Conservation (phyloP, 2,113 vertebrate genomes). For the Sminthopsis crassicaudata region DNA sequence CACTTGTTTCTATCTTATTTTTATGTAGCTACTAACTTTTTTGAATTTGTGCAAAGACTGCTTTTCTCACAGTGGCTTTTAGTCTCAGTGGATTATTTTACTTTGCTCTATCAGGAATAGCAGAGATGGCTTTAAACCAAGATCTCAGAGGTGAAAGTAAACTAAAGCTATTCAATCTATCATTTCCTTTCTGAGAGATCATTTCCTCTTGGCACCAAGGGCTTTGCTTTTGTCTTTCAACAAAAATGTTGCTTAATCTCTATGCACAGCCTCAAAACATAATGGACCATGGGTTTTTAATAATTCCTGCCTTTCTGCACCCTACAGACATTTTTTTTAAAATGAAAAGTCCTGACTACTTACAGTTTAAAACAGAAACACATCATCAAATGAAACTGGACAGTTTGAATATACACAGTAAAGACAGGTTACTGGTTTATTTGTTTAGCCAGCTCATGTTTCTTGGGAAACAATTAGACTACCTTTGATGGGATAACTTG, state of each 20-base stretch:
- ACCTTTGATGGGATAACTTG: slow-evolving; percentile 41
- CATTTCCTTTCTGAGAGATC: slow-evolving; percentile 72
- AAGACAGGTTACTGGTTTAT: neutral
- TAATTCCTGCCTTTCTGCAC: slow-evolving; percentile 48
- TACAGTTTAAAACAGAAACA: slow-evolving; percentile 57
- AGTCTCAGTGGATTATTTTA: slow-evolving; percentile 59
- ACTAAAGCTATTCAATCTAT: slow-evolving; percentile 53
- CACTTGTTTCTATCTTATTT: slow-evolving; percentile 58
- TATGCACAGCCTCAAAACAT: slow-evolving; percentile 44
- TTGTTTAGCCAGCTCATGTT: slow-evolving; percentile 49
- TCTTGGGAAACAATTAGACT: slow-evolving; percentile 3
- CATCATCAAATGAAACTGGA: slow-evolving; percentile 48
- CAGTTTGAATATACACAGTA: slow-evolving; percentile 53
- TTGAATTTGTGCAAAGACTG: slow-evolving; percentile 50
- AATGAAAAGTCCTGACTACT: neutral
- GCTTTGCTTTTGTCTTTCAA: slow-evolving; percentile 69
- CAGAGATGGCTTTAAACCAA: slow-evolving; percentile 69
- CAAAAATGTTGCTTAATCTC: slow-evolving; percentile 66
- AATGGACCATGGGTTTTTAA: slow-evolving; percentile 52
- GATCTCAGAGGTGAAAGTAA: slow-evolving; percentile 59
- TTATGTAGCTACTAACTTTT: slow-evolving; percentile 33
- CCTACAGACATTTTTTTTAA: slow-evolving; percentile 16
- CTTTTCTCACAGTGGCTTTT: slow-evolving; percentile 46
- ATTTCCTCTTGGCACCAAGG: slow-evolving; percentile 61
- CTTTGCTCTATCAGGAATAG: slow-evolving; percentile 58